These are phyloP conservation scores for Clarias macrocephalus DNA, from an alignment of 2,113 vertebrate species.

Conservation along the genomic window DNA sequence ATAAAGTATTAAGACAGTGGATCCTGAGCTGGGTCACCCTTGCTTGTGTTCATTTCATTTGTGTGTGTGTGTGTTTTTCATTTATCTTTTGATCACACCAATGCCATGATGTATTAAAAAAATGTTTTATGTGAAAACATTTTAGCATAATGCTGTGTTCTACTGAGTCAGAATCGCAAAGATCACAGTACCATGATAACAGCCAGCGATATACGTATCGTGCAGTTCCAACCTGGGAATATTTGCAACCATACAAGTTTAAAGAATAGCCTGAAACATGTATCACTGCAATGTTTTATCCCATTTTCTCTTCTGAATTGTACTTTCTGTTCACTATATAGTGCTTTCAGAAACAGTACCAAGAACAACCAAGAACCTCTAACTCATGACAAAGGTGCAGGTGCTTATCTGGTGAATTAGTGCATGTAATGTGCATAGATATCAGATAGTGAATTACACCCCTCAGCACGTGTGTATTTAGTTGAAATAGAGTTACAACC, in stretches of 20 bases:
- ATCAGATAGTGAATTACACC: conserved; percentile 29
- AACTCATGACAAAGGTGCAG: background rate
- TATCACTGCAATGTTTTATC: background rate
- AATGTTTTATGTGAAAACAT: background rate
- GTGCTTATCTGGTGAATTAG: conserved; percentile 41
- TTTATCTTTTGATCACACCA: background rate
- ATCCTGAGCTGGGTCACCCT: background rate
- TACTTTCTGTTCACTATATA: background rate
- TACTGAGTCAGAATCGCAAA: background rate
- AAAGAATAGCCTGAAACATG: background rate
- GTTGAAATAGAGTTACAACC: conserved; percentile 28
- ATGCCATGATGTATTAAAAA: background rate
- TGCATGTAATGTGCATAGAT: conserved; percentile 22
- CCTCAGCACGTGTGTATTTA: conserved; percentile 28
- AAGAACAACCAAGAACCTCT: background rate
- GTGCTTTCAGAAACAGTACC: background rate
- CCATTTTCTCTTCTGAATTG: background rate
- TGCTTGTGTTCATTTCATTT: background rate
- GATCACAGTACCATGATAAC: background rate
- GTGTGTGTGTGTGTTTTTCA: too few species aligned
- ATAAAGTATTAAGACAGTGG: background rate
- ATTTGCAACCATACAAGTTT: background rate
- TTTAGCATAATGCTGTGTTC: background rate
- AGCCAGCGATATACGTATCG: background rate
- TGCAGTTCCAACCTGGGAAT: background rate